Base-by-base conservation (phyloP, 30 jellyfish, hydroid and myxozoan genomes). In the Cassiopea xamachana region DNA sequence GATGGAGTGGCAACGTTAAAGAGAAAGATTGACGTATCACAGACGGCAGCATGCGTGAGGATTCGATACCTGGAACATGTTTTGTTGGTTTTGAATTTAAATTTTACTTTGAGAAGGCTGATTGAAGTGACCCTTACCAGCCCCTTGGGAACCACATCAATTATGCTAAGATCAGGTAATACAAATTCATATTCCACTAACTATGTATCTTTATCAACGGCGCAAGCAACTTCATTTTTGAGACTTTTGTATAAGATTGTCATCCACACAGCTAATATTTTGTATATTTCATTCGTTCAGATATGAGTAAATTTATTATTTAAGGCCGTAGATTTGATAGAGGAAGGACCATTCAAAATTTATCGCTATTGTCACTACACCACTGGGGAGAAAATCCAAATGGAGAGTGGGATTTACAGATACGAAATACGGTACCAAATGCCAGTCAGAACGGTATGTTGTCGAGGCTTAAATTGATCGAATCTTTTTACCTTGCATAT, bases 321-420 rank as follows among this genome's bases (percentile, higher is more conserved):
- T 55, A 3, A 55, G 64, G 64, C 12, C 64, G 64, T 55, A 55
- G 7, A 10, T 55, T 55, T 55, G 64, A 55, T 10, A 55, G 12
- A 3, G 64, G 64, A 55, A 55, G 12, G 64, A 55, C 64, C 64
- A 55, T 55, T 55, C 68, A 44, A 45, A 84, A 82, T 68, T 77
- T 83, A 75, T 80, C 93, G 1, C 69, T 76, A 6, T 45, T 83
- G 91, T 75, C 97, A 67, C 60, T 83, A 27, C 97, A 91, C 68
- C 74, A 74, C 70, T 91, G 97, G 97, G 94, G 94, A 19, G 97
- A 91, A 49, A 47, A 45, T 39, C 91, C 94, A 15, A 15, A 19
- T 6, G 74, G 74, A 64, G 2, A 5, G 15, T 91, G 97, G 97
- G n/a, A 48, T 17, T 60, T 91, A 1, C 47, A 72, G 39, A 19